Evolutionary conservation across 2,797 vertebrate species (phyloP), one percentile per base, ranked within the genome.

Genomic region (Melanogrammus aeglefinus): DNA sequence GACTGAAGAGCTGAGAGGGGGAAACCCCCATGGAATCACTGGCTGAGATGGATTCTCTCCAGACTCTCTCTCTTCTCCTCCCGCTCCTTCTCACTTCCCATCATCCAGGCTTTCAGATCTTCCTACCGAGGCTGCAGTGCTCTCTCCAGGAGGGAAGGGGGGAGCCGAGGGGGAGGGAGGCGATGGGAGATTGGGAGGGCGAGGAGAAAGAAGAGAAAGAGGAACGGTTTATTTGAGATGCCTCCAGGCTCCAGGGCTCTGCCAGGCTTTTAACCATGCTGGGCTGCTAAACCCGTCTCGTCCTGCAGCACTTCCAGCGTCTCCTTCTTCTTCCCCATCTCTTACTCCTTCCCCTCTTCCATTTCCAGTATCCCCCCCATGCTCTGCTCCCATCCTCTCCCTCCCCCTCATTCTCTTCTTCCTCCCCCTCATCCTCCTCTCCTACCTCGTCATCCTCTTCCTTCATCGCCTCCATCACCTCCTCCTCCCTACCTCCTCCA

Each of bases 11-110:
- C 76, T n/a, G 77, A 85, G 79, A 80, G 83, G 41, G 84, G 41
- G 84, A 81, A 88, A 83, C 80, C 89, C 88, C 85, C 44, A 82
- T 75, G 89, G 92, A 92, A 92, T 90, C 82, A 87, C 87, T 86
- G 87, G 91, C 89, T 90, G 87, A 92, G 86, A 90, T 86, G 83
- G 84, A 83, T 79, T 87, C 92, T 91, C 92, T 88, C 69, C 88
- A 89, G 88, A 85, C 80, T 81, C 89, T 83, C 80, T 87, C 81
- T 77, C 75, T 79, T 38, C 88, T 57, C 71, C 51, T 44, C 27
- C 47, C 18, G 47, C 16, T 57, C 47, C 7, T 24, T 10, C n/a
- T 63, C 57, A 21, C 57, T 63, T 57, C 51, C 18, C 51, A 18
- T 57, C 51, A 6, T 57, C 51, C 57, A 8, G 8, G 21, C 57